These are phyloP conservation scores for Melanargia galathea DNA, from an alignment of 2,888 invertebrate species.

Conservation along the genomic window DNA sequence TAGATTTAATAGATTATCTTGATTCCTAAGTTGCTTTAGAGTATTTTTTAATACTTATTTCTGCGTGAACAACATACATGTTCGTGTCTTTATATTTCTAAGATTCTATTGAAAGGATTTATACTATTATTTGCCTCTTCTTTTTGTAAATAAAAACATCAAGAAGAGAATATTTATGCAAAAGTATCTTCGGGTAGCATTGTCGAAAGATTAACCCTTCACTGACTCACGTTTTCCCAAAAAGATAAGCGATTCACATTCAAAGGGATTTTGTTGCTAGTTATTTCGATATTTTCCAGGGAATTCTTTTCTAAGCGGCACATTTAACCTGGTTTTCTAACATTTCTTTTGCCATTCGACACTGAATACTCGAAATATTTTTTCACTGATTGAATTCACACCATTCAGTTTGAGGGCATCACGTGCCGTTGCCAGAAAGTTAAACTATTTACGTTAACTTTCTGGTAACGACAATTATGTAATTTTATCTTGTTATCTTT, in stretches of 20 bases:
- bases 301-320: conserved; percentile 8
- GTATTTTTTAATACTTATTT: too few relatives aligned
- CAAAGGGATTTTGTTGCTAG: conserved; percentile 1
- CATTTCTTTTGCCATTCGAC: not conserved
- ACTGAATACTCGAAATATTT: not conserved
- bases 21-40: too few relatives aligned
- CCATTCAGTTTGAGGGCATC: too few relatives aligned
- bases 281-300: conserved; percentile 10
- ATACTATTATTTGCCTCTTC: too few relatives aligned
- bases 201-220: conserved; percentile 2
- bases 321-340: conserved; percentile 1
- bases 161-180: not conserved
- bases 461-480: not conserved
- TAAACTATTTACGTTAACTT: not conserved
- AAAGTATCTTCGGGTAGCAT: not conserved
- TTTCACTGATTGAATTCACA: not conserved
- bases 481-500: too few relatives aligned
- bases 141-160: not conserved
- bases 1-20: too few relatives aligned
- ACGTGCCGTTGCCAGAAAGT: not conserved
- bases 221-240: not conserved
- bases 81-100: too few relatives aligned
- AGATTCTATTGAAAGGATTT: too few relatives aligned
- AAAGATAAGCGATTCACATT: conserved; percentile 8
- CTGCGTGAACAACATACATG: too few relatives aligned